A percentile compares a stretch with the other conserved stretches of the same genome.
phyloP scores from a whole-genome alignment of 2,797 vertebrate species.

The Poeciliopsis turneri region DNA sequence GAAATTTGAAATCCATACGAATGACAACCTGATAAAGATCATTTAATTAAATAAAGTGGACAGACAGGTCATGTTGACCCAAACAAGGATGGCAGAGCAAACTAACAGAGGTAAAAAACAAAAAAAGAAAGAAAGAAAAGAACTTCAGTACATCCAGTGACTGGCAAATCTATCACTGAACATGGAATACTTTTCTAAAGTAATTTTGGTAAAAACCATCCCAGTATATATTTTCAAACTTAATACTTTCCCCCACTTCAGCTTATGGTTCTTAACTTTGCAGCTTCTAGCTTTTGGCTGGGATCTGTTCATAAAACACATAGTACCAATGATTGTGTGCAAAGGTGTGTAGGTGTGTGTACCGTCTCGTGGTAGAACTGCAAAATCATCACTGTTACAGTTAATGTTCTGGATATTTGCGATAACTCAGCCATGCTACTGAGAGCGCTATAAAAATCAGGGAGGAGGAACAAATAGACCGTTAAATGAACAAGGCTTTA shows the following conservation, averaged over 20 bases:
- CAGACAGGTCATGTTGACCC: not conserved
- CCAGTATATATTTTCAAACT: not conserved
- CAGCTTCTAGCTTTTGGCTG: not conserved
- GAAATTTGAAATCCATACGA: not conserved
- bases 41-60: not conserved
- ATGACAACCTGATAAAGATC: not conserved
- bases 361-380: not conserved
- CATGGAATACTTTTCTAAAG: no score
- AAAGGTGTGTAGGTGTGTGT: slow-evolving; percentile 2
- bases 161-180: not conserved
- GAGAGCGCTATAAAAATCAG: slow-evolving; percentile 30
- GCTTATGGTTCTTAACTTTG: not conserved
- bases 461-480: slow-evolving; percentile 9
- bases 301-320: not conserved
- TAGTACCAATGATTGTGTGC: not conserved
- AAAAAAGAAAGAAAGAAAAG: no score
- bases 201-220: not conserved
- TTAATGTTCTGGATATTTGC: slow-evolving; percentile 23
- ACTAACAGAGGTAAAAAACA: not conserved
- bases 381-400: slow-evolving; percentile 27
- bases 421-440: slow-evolving; percentile 16
- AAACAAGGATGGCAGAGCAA: not conserved
- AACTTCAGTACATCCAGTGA: not conserved
- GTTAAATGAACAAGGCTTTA: slow-evolving; percentile 18
- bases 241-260: not conserved